Evolutionary conservation across 1,140 invertebrate species (phyloP), one percentile per base, ranked within the genome.

Genomic region (Rhyzopertha dominica): DNA sequence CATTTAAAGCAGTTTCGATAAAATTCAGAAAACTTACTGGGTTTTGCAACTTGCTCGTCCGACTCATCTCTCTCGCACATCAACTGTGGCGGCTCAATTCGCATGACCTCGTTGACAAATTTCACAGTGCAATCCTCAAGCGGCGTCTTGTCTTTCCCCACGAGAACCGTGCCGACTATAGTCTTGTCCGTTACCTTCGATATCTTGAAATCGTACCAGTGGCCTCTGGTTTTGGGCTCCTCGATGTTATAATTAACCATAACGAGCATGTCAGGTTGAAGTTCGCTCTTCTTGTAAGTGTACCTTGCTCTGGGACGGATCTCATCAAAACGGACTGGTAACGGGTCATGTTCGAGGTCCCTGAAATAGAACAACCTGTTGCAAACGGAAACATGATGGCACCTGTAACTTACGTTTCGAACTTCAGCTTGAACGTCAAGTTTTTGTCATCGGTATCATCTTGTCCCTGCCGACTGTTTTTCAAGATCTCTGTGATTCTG

Each of bases 161-260:
- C 54, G 39, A 73, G 71, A 5, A 75, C 17, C 3, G 68, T 73
- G 4, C 74, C 75, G 9, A 62, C 46, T 59, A 62, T 17, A 57
- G 36, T 53, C 65, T 70, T 36, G 59, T 61, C 29, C 16, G 38
- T 40, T 7, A 74, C 63, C 54, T 71, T 62, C 17, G 62, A 56
- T 22, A 77, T 54, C 58, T 66, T 69, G 40, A 74, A 74, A 54
- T 77, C 73, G 64, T 74, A 77, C 87, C 87, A 90, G 61, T 79
- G 76, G 8, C 87, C 87, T 62, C 76, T 71, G 61, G 77, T 72
- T 19, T 74, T 67, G 1, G 81, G 79, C 17, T 82, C 69, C 54
- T 89, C 85, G 26, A 80, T 71, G 61, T 90, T 89, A 54, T 85
- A 80, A 70, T 90, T 90, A 0, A 84, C 71, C 74, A 91, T 79